phyloP scores from a whole-genome alignment of 2,888 invertebrate genomes.

The Strigamia maritima region DNA sequence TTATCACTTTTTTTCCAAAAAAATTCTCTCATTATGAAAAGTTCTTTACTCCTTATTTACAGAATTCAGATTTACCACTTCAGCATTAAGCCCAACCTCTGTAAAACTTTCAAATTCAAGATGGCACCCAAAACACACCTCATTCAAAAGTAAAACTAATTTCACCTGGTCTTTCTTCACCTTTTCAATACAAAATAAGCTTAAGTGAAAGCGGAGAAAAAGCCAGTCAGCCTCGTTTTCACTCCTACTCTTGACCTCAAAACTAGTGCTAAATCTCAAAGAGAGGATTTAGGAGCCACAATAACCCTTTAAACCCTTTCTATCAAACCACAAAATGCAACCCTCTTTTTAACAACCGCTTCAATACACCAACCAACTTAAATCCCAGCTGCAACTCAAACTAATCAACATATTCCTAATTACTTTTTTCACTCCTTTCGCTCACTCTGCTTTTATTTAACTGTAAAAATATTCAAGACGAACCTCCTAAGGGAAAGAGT shows the following conservation, averaged over 20 bases:
- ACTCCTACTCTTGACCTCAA: slow-evolving; percentile 15
- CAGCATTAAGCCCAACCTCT: too few species aligned
- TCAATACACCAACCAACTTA: neutral
- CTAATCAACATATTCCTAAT: slow-evolving; percentile 17
- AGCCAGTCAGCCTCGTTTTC: slow-evolving; percentile 17
- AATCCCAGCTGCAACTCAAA: slow-evolving; percentile 9
- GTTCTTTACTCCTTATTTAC: too few species aligned
- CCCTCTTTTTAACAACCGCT: neutral
- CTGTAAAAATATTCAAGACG: neutral
- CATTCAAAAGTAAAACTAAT: slow-evolving; percentile 1
- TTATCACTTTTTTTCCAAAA: too few species aligned
- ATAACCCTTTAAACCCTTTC: slow-evolving; percentile 29
- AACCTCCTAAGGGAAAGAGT: neutral
- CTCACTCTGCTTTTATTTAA: neutral
- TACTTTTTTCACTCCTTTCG: neutral
- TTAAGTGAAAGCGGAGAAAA: slow-evolving; percentile 24
- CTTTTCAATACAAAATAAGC: neutral
- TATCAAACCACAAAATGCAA: slow-evolving; percentile 23
- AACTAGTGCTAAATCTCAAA: slow-evolving; percentile 24
- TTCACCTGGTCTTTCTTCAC: neutral
- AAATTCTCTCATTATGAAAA: too few species aligned
- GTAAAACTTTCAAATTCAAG: neutral
- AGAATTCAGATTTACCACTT: too few species aligned
- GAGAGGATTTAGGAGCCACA: slow-evolving; percentile 20
- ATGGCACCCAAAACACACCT: neutral